phyloP scores from a whole-genome alignment of 2,888 invertebrate genomes.

The Drosophila barbarae region DNA sequence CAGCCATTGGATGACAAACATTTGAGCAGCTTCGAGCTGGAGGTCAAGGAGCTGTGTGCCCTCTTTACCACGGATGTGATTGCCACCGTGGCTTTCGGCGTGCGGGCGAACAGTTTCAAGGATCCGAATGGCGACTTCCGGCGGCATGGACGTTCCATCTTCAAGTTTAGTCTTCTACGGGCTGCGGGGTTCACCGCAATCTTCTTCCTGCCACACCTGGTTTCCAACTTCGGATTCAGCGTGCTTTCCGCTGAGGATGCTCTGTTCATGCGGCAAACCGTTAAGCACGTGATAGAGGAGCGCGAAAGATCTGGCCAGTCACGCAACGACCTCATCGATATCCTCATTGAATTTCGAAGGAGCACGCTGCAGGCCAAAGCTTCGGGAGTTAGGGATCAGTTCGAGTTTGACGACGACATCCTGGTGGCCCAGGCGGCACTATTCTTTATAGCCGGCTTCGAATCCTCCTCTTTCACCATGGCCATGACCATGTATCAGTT shows the following conservation, averaged over 20 bases:
- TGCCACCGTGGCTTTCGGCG: conserved; percentile 80
- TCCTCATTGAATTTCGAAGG: conserved; percentile 79
- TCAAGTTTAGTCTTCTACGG: conserved; percentile 73
- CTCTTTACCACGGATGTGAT: conserved; percentile 80
- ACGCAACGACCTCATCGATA: conserved; percentile 81
- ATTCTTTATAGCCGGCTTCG: conserved; percentile 79
- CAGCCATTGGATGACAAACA: conserved; percentile 60
- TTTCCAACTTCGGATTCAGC: conserved; percentile 74
- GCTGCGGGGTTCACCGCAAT: conserved; percentile 76
- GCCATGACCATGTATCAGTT: conserved; percentile 80
- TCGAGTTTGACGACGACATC: conserved; percentile 76
- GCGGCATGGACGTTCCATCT: conserved; percentile 78
- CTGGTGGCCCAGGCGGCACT: conserved; percentile 78
- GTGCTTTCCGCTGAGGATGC: conserved; percentile 76
- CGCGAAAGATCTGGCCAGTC: conserved; percentile 77
- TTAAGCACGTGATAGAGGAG: conserved; percentile 79
- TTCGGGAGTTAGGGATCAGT: conserved; percentile 39
- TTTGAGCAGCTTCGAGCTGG: conserved; percentile 61
- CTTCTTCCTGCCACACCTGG: conserved; percentile 79
- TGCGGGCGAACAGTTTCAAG: conserved; percentile 80
- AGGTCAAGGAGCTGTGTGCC: conserved; percentile 77
- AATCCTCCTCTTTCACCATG: conserved; percentile 79
- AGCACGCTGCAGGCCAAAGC: conserved; percentile 74
- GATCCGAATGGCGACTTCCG: conserved; percentile 80
- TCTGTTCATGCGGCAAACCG: conserved; percentile 77